Evolutionary conservation across 2,113 vertebrate species (phyloP).

Genomic region (Salvelinus fontinalis): DNA sequence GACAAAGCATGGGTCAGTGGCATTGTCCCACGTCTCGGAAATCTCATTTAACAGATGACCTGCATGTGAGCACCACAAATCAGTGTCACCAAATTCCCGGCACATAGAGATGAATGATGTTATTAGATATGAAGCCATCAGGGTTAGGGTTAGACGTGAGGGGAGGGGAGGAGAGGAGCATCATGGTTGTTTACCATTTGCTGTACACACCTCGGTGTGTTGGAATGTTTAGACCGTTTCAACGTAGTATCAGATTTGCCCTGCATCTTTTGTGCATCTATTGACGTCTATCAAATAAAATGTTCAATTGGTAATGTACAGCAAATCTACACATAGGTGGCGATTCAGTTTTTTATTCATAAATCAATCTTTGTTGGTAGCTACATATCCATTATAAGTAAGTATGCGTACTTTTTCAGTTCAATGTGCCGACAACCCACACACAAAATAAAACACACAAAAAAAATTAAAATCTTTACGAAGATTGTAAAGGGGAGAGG

Average conservation of each 20-base stretch:
- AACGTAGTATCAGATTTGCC: not conserved
- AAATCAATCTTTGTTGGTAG: not conserved
- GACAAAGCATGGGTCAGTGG: conserved; percentile 62
- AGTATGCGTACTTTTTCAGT: not conserved
- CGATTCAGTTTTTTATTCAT: not conserved
- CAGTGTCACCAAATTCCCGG: conserved; percentile 30
- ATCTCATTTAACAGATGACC: conserved; percentile 76
- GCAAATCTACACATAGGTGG: too few species aligned
- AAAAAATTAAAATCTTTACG: too few species aligned
- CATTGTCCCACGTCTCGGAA: conserved; percentile 54
- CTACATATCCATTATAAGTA: not conserved
- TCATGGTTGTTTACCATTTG: not conserved
- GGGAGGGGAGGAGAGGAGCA: not conserved
- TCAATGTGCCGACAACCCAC: not conserved
- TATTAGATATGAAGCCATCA: conserved; percentile 49
- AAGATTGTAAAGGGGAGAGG: too few species aligned
- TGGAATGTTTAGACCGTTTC: not conserved
- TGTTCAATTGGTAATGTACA: too few species aligned
- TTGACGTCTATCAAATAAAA: too few species aligned
- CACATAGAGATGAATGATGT: conserved; percentile 31
- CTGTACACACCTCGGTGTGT: not conserved
- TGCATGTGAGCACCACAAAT: conserved; percentile 39
- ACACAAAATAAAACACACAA: not conserved
- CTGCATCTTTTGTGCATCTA: too few species aligned
- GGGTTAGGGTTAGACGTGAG: not conserved